Percentiles rank a stretch among this genome's conserved stretches.
phyloP scores from a whole-genome alignment of 2,113 vertebrate genomes.

The Labeo rohita region DNA sequence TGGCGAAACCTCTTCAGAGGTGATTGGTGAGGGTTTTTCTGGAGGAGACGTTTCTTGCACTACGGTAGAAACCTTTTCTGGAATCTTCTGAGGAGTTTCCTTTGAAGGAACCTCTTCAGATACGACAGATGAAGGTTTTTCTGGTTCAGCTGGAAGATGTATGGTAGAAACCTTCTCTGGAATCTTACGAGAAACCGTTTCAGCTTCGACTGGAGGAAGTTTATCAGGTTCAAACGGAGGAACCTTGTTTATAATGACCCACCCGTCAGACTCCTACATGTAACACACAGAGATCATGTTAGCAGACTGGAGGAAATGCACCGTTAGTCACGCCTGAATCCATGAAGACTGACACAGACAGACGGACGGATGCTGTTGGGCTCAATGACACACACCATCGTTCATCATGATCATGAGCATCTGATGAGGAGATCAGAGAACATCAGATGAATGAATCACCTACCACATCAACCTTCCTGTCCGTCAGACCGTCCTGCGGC shows the following conservation, averaged over 20 bases:
- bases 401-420: neutral
- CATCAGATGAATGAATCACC: neutral
- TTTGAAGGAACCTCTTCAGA: neutral
- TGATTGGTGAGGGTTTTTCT: neutral
- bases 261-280: slow-evolving; percentile 89
- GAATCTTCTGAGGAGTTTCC: neutral
- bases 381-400: neutral
- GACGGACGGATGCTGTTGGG: neutral
- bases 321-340: slow-evolving; percentile 40
- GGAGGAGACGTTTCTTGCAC: neutral
- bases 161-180: neutral
- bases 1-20: neutral
- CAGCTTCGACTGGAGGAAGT: neutral
- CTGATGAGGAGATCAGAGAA: neutral
- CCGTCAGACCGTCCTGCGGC: slow-evolving; percentile 13
- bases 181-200: neutral
- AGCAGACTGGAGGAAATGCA: slow-evolving; percentile 62
- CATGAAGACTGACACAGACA: slow-evolving; percentile 1
- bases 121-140: neutral
- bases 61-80: neutral
- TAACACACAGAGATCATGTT: slow-evolving; percentile 86
- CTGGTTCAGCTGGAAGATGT: neutral
- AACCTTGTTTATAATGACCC: slow-evolving; percentile 88
- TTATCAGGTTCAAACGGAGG: slow-evolving; percentile 57
- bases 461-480: slow-evolving; percentile 55